These are phyloP conservation scores for Limnephilus rhombicus DNA, from an alignment of 2,888 invertebrate genomes.

Conservation along the genomic window DNA sequence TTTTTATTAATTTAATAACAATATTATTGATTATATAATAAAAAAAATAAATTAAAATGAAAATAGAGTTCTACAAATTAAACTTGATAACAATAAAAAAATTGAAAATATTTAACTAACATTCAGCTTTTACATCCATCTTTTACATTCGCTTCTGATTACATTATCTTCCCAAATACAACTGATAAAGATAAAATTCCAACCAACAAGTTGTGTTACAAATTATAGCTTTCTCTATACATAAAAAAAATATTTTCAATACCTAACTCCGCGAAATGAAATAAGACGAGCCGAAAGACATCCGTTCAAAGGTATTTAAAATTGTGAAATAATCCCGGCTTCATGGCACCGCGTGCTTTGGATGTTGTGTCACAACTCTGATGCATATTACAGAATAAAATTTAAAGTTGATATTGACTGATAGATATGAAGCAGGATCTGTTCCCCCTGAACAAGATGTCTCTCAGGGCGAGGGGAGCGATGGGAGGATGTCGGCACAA, in stretches of 20 bases:
- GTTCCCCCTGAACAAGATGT: conserved; percentile 45
- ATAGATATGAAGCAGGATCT: conserved; percentile 26
- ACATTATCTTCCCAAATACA: neutral
- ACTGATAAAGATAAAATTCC: neutral
- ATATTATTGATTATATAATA: too few species aligned
- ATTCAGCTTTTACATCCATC: too few species aligned
- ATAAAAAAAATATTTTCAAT: neutral
- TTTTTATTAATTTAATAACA: too few species aligned
- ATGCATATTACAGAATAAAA: conserved; percentile 30
- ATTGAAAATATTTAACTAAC: too few species aligned
- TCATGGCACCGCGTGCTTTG: conserved; percentile 8
- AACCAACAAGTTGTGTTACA: too few species aligned
- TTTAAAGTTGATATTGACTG: conserved; percentile 32
- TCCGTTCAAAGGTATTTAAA: conserved; percentile 21
- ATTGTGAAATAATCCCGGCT: neutral
- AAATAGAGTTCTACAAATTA: too few species aligned
- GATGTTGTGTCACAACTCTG: conserved; percentile 7
- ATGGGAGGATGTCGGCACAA: conserved; percentile 50
- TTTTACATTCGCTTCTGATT: too few species aligned
- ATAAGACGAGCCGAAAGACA: neutral
- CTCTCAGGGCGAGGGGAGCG: neutral
- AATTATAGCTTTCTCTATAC: neutral
- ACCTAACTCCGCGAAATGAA: neutral
- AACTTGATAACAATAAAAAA: too few species aligned
- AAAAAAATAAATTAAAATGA: too few species aligned